Conservation (phyloP, 2,797 vertebrate genomes). For the Macroramphosus scolopax region DNA sequence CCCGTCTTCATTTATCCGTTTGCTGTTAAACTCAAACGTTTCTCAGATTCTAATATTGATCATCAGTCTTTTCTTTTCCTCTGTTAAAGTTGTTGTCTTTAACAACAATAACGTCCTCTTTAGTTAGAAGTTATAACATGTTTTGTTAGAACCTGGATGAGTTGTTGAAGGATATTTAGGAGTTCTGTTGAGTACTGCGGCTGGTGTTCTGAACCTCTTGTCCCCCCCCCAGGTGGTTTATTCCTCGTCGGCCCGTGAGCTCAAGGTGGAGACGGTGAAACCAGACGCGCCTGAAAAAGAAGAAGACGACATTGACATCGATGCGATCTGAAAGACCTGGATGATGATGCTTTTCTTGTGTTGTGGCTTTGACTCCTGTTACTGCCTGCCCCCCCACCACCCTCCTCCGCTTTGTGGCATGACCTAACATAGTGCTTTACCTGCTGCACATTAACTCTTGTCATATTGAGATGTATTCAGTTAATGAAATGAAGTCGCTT, state of each 20-base stretch:
- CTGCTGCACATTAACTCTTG: slow-evolving; percentile 70
- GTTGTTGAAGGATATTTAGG: too few species aligned
- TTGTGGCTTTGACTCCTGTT: slow-evolving; percentile 67
- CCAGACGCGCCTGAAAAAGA: slow-evolving; percentile 81
- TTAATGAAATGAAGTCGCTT: slow-evolving; percentile 55
- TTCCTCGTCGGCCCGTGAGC: slow-evolving; percentile 88
- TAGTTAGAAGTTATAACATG: too few species aligned
- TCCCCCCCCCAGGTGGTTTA: slow-evolving; percentile 89
- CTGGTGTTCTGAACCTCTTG: too few species aligned
- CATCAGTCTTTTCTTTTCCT: too few species aligned
- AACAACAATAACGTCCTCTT: too few species aligned
- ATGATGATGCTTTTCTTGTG: slow-evolving; percentile 49
- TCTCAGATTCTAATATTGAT: too few species aligned
- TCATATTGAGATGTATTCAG: slow-evolving; percentile 59
- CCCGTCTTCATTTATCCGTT: too few species aligned
- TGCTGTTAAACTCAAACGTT: too few species aligned
- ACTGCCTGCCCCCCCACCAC: background rate
- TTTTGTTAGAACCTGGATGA: too few species aligned
- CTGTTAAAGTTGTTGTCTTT: too few species aligned
- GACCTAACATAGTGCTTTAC: slow-evolving; percentile 71
- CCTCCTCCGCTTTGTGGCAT: slow-evolving; percentile 66
- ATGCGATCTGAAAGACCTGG: slow-evolving; percentile 89
- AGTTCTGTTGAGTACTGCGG: too few species aligned
- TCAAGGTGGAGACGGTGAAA: slow-evolving; percentile 95
- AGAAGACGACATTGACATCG: slow-evolving; percentile 96